Conservation (phyloP, 2,113 vertebrate species). For the Prunella fulvescens region DNA sequence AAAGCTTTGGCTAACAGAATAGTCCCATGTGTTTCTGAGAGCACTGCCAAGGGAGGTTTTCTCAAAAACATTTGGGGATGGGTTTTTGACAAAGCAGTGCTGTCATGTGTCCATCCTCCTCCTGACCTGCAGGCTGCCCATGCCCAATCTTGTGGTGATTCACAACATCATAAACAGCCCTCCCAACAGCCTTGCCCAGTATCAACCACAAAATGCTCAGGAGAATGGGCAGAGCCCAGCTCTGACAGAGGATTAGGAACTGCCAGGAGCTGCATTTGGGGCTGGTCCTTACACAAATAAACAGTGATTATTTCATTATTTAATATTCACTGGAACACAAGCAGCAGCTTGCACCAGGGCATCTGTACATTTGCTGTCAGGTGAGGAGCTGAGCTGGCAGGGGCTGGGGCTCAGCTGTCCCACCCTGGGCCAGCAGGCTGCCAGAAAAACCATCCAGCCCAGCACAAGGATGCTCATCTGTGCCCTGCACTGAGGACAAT, state of each 20-base stretch:
- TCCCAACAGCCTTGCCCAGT: background rate
- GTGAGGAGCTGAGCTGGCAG: background rate
- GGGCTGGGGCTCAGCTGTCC: background rate
- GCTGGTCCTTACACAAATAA: background rate
- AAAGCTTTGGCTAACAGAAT: background rate
- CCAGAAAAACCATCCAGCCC: background rate
- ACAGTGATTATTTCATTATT: background rate
- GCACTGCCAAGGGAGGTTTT: background rate
- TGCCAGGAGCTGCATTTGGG: background rate
- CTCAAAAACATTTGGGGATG: background rate
- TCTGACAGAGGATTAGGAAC: background rate
- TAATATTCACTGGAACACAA: background rate
- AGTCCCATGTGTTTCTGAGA: background rate
- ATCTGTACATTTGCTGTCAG: accelerated
- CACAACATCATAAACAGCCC: background rate
- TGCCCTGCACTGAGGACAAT: background rate
- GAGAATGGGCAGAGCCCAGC: background rate
- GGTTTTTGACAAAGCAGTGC: accelerated
- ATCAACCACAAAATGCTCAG: background rate
- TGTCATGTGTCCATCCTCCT: background rate
- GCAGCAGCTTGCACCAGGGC: background rate
- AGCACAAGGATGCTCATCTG: accelerated
- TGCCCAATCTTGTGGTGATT: background rate
- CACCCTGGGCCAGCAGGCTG: background rate
- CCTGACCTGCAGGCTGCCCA: background rate